Base-by-base conservation (phyloP, 2,113 vertebrate species). In the Megaceryle maxima region DNA sequence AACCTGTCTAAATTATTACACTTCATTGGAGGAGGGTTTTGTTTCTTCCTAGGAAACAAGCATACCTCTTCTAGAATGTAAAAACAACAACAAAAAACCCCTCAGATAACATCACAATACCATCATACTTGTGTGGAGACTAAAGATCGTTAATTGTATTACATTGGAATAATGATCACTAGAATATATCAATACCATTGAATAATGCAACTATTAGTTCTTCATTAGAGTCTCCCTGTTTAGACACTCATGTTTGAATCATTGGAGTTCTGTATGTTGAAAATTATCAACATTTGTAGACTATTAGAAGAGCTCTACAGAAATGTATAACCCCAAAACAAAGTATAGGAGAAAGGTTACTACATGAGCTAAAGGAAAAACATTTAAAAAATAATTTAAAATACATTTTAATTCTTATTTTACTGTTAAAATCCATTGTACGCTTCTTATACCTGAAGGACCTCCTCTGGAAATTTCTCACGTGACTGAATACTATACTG, bases 301-400 rank as follows among this genome's bases (percentile, higher is more conserved):
- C 2, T 48, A 10, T 33, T 31, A 29, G 18, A 80, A 69, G 2
- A 16, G 9, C 10, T 83, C 16, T 69, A 25, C 7, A 37, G 55
- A 87, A 73, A 72, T 57, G 69, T 35, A 8, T 53, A 74, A 51
- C 4, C 6, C 1, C 22, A 66, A 86, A 16, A 10, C 17, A 83
- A 84, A 73, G 2, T 24, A 35, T 39, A 67, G 12, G 41, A 85
- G 10, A 48, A 74, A 86, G 2, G 4, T 33, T 72, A 33, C 8
- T 51, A 7, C 9, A 33, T 37, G 18, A 69, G 44, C 4, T 53
- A 16, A 77, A 68, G 13, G 1, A 48, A 68, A 64, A 22, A 26
- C 0, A 14, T 10, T 13, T 7, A 1, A 1, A 18, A 67, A 31
- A 50, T 4, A 3, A 44, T 43, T n/a, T 77, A 3, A 35, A 63